Evolutionary conservation across 2,113 vertebrate species (phyloP).

Genomic region (Vireo altiloquus): DNA sequence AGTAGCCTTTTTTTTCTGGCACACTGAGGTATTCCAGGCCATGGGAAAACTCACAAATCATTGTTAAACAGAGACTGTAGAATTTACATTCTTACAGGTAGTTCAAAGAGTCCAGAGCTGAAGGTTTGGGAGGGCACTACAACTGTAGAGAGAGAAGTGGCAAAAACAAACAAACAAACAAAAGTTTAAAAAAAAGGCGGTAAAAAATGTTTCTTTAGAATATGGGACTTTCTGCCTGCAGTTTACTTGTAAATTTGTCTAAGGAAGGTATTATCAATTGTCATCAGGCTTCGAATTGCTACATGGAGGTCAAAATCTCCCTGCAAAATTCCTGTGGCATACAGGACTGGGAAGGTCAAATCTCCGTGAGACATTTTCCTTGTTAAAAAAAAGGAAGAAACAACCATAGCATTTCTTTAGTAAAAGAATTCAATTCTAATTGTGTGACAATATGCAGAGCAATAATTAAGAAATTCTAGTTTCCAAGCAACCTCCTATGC

Average conservation of each 20-base stretch:
- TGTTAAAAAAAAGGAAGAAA: neutral
- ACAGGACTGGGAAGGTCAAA: neutral
- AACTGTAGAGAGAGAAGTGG: neutral
- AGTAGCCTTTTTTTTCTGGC: neutral
- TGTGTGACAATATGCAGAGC: neutral
- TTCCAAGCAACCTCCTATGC: constrained; percentile 17
- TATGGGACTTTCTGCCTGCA: neutral
- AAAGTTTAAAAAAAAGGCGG: neutral
- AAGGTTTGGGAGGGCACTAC: neutral
- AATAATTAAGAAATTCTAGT: constrained; percentile 12
- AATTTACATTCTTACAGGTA: neutral
- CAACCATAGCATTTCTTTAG: neutral
- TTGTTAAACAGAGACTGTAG: neutral
- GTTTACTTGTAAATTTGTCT: neutral
- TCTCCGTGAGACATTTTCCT: neutral
- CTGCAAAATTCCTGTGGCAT: neutral
- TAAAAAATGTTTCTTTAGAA: neutral
- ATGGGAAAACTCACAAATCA: neutral
- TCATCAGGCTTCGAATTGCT: neutral
- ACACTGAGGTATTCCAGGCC: neutral
- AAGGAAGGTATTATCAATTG: neutral
- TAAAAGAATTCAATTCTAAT: neutral
- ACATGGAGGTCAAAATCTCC: neutral
- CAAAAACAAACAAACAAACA: neutral
- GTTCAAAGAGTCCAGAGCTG: neutral